Evolutionary conservation across 2,888 invertebrate species (phyloP).

Genomic region (Cantharis lateralis): DNA sequence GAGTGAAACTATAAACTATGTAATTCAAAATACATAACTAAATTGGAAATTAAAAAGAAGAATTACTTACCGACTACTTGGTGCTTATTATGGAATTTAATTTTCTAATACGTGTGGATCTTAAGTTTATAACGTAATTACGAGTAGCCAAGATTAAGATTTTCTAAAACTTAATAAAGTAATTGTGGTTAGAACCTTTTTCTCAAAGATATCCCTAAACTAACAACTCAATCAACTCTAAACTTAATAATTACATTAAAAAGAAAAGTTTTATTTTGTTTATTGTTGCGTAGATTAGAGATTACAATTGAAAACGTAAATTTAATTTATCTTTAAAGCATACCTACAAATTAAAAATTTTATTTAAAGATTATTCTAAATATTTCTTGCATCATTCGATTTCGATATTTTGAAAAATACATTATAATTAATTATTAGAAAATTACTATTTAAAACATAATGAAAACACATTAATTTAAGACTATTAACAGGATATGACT

Average conservation of each 20-base stretch:
- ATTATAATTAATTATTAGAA: too few species aligned
- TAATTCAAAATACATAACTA: background rate
- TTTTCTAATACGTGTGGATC: background rate
- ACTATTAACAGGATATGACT: too few species aligned
- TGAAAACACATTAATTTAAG: too few species aligned
- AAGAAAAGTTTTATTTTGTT: background rate
- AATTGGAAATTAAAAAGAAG: background rate
- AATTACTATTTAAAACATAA: too few species aligned
- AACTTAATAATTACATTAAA: background rate
- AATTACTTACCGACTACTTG: background rate
- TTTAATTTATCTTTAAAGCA: too few species aligned
- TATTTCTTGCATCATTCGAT: too few species aligned
- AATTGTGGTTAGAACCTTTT: background rate
- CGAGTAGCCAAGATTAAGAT: background rate
- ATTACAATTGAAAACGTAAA: background rate
- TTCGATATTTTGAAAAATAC: too few species aligned
- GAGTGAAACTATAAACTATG: background rate
- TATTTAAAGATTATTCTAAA: too few species aligned
- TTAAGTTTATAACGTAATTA: background rate
- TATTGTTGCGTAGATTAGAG: background rate
- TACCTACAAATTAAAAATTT: too few species aligned
- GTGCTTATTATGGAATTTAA: background rate
- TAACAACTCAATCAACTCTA: background rate
- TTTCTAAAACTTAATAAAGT: background rate
- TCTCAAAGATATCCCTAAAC: background rate